Evolutionary conservation across 2,888 invertebrate species (phyloP).

Genomic region (Ariolimax columbianus): DNA sequence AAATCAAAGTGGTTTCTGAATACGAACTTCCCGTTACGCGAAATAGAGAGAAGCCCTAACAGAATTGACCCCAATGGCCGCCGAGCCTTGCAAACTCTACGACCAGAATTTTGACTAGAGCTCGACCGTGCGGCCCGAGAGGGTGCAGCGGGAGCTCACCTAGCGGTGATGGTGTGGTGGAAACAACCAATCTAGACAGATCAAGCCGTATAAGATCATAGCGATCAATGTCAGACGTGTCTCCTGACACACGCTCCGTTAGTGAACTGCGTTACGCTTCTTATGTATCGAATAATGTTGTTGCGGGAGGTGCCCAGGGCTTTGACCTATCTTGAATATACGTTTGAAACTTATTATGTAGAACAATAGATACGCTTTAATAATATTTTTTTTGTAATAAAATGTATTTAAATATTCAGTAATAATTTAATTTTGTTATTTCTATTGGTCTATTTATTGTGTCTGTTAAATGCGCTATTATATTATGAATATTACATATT

Average conservation of each 20-base stretch:
- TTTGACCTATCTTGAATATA: neutral
- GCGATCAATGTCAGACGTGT: constrained; percentile 53
- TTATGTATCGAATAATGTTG: neutral
- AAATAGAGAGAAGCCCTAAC: constrained; percentile 51
- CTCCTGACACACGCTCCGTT: constrained; percentile 51
- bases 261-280: neutral
- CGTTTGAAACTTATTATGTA: neutral
- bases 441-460: neutral
- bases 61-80: constrained; percentile 43
- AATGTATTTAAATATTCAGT: neutral
- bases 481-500: neutral
- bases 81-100: constrained; percentile 51
- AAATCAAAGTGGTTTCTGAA: constrained; percentile 47
- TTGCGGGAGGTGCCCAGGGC: too few relatives aligned
- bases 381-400: neutral
- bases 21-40: constrained; percentile 49
- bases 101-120: constrained; percentile 35
- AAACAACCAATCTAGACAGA: constrained; percentile 52
- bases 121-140: constrained; percentile 50
- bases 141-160: constrained; percentile 49
- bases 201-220: constrained; percentile 54
- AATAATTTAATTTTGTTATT: neutral
- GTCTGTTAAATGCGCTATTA: neutral
- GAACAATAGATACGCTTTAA: neutral
- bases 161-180: constrained; percentile 46